Base-by-base conservation (phyloP, 2,797 vertebrate species). In the Pangasius mekongensis region DNA sequence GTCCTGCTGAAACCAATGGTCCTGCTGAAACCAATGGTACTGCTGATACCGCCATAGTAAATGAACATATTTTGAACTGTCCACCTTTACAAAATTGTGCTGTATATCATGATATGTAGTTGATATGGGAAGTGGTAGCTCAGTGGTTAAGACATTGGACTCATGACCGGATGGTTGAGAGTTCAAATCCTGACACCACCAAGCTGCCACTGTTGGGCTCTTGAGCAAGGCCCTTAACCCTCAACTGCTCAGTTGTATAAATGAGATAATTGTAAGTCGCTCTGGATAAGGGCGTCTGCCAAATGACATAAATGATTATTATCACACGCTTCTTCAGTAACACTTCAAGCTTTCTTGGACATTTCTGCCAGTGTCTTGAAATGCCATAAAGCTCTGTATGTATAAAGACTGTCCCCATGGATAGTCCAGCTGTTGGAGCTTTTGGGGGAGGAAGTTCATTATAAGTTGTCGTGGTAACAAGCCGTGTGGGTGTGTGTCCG, bases 351-450 rank as follows among this genome's bases (percentile, higher is more conserved):
- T 85, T 78, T 54, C 36, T 82, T 69, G 86, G 22, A 67, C 66
- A 52, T 85, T 78, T 87, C 30, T 86, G 36, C 78, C 62, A 74
- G 76, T 88, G 62, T 54, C 36, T 80, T 33, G 84, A 47, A 82
- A 36, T 16, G 47, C 22, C 62, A 33, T 81, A 52, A 77, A 36
- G 36, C 78, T 18, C 16, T 56, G 54, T 47, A 47, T 47, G 47
- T 73, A 49, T 62, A 39, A 76, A 36, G 36, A 83, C 49, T 36
- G 80, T 90, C 88, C 82, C 66, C 49, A 74, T 62, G 80, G 87
- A 88, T 87, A 81, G 67, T 89, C 77, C 69, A 83, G 56, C 71
- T 89, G 88, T 89, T 84, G 83, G 39, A 49, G 84, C 52, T 77
- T 49, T 80, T 33, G 24, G 73, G 62, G 27, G 24, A 87, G 84